Percentiles rank a stretch among this genome's conserved stretches.
Evolutionary conservation across 2,888 invertebrate species (phyloP).

Genomic region (Pollenia griseotomentosa): DNA sequence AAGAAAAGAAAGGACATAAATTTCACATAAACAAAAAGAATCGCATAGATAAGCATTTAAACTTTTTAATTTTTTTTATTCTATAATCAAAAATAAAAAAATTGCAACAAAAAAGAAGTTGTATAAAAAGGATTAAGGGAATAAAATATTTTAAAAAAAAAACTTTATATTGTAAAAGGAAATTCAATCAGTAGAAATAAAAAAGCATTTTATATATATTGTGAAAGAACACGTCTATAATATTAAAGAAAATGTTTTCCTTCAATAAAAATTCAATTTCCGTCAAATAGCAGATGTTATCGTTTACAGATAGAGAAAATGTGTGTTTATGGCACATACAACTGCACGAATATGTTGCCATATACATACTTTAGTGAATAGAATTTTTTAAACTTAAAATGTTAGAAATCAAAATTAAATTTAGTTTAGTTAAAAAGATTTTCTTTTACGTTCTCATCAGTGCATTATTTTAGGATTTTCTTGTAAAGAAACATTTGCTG

Average conservation of each 20-base stretch:
- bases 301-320: slow-evolving; percentile 47
- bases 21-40: slow-evolving; percentile 21
- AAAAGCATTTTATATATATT: slow-evolving; percentile 23
- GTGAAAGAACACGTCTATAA: slow-evolving; percentile 39
- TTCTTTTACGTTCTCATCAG: neutral
- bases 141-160: slow-evolving; percentile 37
- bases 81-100: slow-evolving; percentile 49
- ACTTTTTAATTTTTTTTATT: slow-evolving; percentile 45
- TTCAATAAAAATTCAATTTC: slow-evolving; percentile 82
- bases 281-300: slow-evolving; percentile 80
- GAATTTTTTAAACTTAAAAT: neutral
- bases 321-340: neutral
- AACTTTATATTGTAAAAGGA: slow-evolving; percentile 50
- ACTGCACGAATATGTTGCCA: too few relatives aligned
- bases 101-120: neutral
- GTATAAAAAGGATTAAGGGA: slow-evolving; percentile 41
- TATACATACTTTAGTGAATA: too few relatives aligned
- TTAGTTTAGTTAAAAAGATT: neutral
- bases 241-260: slow-evolving; percentile 80
- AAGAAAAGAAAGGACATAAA: slow-evolving; percentile 30
- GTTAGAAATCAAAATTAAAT: neutral
- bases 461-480: slow-evolving; percentile 7
- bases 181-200: slow-evolving; percentile 70
- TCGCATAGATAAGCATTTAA: slow-evolving; percentile 31
- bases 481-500: neutral